Evolutionary conservation across 2,113 vertebrate species (phyloP).

Genomic region (Tor tambroides): DNA sequence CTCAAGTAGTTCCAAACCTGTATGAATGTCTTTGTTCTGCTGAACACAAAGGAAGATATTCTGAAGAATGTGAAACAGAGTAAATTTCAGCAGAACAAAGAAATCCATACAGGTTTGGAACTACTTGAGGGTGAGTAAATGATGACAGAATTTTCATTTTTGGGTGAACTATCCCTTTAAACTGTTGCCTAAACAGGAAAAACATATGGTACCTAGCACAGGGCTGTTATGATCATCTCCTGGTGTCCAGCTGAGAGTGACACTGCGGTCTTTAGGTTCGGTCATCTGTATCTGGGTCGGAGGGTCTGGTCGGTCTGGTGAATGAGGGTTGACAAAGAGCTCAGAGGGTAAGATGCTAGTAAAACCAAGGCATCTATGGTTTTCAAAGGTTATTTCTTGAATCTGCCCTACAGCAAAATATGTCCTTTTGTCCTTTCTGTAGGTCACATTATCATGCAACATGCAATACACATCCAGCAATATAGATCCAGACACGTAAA

Average conservation of each 20-base stretch:
- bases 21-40: too few relatives aligned
- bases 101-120: too few relatives aligned
- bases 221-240: slow-evolving; percentile 82
- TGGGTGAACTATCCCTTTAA: too few relatives aligned
- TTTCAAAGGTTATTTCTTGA: slow-evolving; percentile 8
- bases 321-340: not conserved
- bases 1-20: too few relatives aligned
- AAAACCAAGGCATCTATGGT: not conserved
- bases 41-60: too few relatives aligned
- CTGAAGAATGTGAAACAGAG: too few relatives aligned
- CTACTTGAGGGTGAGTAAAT: too few relatives aligned
- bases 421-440: slow-evolving; percentile 16
- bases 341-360: not conserved
- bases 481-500: not conserved
- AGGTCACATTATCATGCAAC: slow-evolving; percentile 35
- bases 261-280: slow-evolving; percentile 59
- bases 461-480: slow-evolving; percentile 2
- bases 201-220: slow-evolving; percentile 69
- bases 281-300: slow-evolving; percentile 70
- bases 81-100: too few relatives aligned
- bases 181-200: not conserved
- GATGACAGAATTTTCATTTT: too few relatives aligned
- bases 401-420: slow-evolving; percentile 11
- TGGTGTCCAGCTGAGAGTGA: slow-evolving; percentile 79
- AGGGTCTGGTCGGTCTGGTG: slow-evolving; percentile 80